phyloP scores from a whole-genome alignment of 1,140 invertebrate genomes.

The Ceratina australensis region DNA sequence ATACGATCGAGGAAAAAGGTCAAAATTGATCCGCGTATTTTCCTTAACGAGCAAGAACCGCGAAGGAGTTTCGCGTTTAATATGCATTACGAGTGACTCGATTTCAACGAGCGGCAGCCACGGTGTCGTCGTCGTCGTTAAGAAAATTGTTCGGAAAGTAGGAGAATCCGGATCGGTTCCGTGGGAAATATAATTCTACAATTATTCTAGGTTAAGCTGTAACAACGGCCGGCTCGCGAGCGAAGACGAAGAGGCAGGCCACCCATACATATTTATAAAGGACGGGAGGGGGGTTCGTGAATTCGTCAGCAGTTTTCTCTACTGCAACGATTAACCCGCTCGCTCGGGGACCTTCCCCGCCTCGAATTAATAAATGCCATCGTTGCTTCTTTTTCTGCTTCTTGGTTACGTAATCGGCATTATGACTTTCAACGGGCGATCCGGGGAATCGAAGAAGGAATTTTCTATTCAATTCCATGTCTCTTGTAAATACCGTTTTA shows the following conservation, averaged over 20 bases:
- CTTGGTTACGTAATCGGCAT: constrained; percentile 42
- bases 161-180: constrained; percentile 25
- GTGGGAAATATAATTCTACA: constrained; percentile 41
- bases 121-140: constrained; percentile 23
- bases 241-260: not conserved
- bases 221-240: constrained; percentile 5
- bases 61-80: constrained; percentile 14
- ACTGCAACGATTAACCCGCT: constrained; percentile 50
- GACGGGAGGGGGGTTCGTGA: constrained; percentile 35
- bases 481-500: constrained; percentile 50
- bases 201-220: constrained; percentile 51
- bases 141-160: constrained; percentile 46
- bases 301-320: constrained; percentile 44
- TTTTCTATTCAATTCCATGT: constrained; percentile 50
- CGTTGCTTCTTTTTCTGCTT: constrained; percentile 47
- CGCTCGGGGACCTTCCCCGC: constrained; percentile 16
- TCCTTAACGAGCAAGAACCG: constrained; percentile 22
- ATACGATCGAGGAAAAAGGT: not conserved
- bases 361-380: constrained; percentile 43
- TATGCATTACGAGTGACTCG: constrained; percentile 34
- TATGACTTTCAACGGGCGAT: constrained; percentile 33
- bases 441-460: constrained; percentile 1
- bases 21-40: not conserved
- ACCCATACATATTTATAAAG: constrained; percentile 49
- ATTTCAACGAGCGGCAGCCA: constrained; percentile 12